These are phyloP conservation scores for Heliothis subflexa DNA, from an alignment of 1,140 invertebrate genomes.

Conservation along the genomic window DNA sequence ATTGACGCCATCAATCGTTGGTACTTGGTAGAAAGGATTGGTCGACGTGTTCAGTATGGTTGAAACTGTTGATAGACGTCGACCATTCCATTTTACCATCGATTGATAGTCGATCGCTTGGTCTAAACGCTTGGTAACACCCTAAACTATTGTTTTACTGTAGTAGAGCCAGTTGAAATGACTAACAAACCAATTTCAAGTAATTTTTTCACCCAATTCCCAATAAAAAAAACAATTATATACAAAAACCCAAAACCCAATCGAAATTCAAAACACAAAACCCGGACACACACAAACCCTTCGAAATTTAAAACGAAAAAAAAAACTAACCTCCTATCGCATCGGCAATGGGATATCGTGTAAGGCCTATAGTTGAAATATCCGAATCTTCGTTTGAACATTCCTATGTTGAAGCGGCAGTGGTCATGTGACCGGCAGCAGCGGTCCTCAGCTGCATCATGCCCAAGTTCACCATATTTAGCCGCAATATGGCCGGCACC, in stretches of 20 bases:
- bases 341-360: constrained; percentile 94
- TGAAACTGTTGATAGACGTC: too few species aligned
- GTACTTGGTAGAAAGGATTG: too few species aligned
- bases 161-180: too few species aligned
- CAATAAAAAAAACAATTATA: too few species aligned
- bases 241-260: neutral
- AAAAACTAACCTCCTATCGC: constrained; percentile 92
- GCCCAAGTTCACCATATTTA: constrained; percentile 90
- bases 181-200: too few species aligned
- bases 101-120: too few species aligned
- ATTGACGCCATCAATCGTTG: too few species aligned
- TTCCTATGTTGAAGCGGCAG: constrained; percentile 89
- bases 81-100: too few species aligned
- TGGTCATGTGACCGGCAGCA: constrained; percentile 94
- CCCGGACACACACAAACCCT: neutral
- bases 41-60: too few species aligned
- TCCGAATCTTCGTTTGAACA: constrained; percentile 89
- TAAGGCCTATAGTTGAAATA: constrained; percentile 93
- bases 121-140: too few species aligned
- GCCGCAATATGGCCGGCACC: constrained; percentile 90
- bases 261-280: constrained; percentile 33
- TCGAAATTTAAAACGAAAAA: constrained; percentile 39
- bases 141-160: too few species aligned
- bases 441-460: constrained; percentile 89
- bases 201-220: too few species aligned